Percentiles rank a stretch among this genome's conserved stretches.
Evolutionary conservation across 2,888 invertebrate genomes (phyloP).

Genomic region (Ashinkailepas kermadecensis): DNA sequence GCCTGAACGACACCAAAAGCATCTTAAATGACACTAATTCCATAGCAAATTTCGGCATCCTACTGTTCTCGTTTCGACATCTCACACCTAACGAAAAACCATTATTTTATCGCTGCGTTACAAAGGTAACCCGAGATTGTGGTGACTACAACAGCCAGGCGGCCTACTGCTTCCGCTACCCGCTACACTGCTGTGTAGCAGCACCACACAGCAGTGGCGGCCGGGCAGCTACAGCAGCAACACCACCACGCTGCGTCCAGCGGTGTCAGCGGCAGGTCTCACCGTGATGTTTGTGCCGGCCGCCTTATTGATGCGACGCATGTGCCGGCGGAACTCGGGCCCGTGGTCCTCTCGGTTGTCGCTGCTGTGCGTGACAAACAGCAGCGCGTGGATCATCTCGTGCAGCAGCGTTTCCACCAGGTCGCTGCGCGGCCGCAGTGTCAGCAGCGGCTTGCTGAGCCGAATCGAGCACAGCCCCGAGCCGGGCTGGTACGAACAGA

Average conservation of each 20-base stretch:
- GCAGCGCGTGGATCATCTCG: conserved; percentile 98
- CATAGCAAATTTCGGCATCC: no score
- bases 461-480: conserved; percentile 67
- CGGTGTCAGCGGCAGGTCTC: conserved; percentile 35
- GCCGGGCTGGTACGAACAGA: conserved; percentile 64
- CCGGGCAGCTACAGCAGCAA: no score
- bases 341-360: conserved; percentile 91
- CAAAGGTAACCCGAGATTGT: no score
- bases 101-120: no score
- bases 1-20: no score
- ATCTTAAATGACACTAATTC: no score
- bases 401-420: conserved; percentile 95
- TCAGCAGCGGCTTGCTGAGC: conserved; percentile 83
- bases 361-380: conserved; percentile 78
- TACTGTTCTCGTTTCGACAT: no score
- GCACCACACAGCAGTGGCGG: not conserved
- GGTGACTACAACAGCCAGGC: no score
- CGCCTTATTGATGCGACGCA: conserved; percentile 79
- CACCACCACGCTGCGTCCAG: not conserved
- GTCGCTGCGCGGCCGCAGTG: conserved; percentile 86
- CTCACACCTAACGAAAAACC: no score
- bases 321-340: conserved; percentile 84
- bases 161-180: no score
- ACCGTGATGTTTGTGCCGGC: conserved; percentile 82
- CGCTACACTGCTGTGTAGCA: no score